These are phyloP conservation scores for Hydraecia micacea DNA, from an alignment of 2,888 invertebrate species.

Conservation along the genomic window DNA sequence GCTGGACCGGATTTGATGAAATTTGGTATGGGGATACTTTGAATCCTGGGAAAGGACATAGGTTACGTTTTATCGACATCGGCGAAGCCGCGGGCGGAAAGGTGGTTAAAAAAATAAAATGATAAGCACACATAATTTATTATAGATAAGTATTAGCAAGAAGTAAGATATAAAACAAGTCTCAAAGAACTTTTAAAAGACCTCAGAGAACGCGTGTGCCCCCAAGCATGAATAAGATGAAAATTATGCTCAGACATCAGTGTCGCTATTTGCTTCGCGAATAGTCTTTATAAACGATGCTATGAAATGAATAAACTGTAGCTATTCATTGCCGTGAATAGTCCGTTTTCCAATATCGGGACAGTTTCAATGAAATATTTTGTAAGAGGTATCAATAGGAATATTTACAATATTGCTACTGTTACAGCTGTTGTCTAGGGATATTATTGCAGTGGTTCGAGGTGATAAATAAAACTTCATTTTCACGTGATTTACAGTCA, in stretches of 20 bases:
- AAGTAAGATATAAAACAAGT: conserved; percentile 18
- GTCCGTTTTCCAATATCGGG: conserved; percentile 39
- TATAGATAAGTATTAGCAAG: background rate
- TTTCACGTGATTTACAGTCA: background rate
- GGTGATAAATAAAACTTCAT: background rate
- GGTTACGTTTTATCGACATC: too few species aligned
- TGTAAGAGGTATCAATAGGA: conserved; percentile 7
- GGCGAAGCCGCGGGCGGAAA: too few species aligned
- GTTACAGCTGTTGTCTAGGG: background rate
- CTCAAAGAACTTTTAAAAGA: conserved; percentile 25
- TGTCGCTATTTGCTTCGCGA: conserved; percentile 33
- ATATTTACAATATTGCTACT: conserved; percentile 4
- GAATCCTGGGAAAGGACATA: too few species aligned
- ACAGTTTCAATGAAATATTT: conserved; percentile 22
- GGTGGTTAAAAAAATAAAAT: background rate
- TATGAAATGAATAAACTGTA: conserved; percentile 21
- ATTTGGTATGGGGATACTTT: too few species aligned
- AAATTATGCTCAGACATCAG: conserved; percentile 45
- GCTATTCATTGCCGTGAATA: conserved; percentile 20
- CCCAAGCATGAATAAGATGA: conserved; percentile 41
- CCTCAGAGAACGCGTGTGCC: conserved; percentile 17
- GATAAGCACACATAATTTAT: background rate
- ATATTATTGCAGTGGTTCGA: background rate
- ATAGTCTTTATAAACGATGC: conserved; percentile 24
- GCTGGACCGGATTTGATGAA: too few species aligned